Evolutionary conservation across 2,888 invertebrate genomes (phyloP).

Genomic region (Hylaea fasciaria): DNA sequence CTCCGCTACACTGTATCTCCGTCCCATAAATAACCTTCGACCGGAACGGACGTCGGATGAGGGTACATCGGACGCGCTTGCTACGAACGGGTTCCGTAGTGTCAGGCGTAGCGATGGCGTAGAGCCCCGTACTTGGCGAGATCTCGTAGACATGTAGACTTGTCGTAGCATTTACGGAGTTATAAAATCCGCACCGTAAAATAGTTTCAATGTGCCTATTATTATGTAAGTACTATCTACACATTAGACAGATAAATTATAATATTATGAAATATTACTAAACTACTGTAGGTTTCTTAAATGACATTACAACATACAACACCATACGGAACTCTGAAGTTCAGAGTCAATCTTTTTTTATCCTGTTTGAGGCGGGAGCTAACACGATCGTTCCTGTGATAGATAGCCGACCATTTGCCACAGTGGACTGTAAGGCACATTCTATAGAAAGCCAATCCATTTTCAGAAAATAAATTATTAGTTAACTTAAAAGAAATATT

Average conservation of each 20-base stretch:
- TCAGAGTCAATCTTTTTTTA: slow-evolving; percentile 6
- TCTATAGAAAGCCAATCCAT: too few species aligned
- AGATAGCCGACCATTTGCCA: slow-evolving; percentile 5
- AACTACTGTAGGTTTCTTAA: too few species aligned
- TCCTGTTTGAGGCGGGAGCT: not conserved
- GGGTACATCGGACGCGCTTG: slow-evolving; percentile 19
- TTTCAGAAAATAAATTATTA: too few species aligned
- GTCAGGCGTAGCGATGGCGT: slow-evolving; percentile 2
- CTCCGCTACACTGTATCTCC: slow-evolving; percentile 8
- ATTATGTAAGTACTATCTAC: too few species aligned
- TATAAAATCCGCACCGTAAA: too few species aligned
- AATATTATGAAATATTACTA: too few species aligned
- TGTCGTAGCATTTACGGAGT: not conserved
- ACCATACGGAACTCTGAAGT: slow-evolving; percentile 1
- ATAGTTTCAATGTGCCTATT: too few species aligned
- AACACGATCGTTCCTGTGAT: slow-evolving; percentile 4
- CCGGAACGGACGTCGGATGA: slow-evolving; percentile 21
- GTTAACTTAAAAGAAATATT: too few species aligned
- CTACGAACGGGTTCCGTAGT: slow-evolving; percentile 19
- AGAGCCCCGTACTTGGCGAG: not conserved
- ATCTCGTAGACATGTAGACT: slow-evolving; percentile 5
- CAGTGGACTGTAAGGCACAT: not conserved
- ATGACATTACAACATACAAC: too few species aligned
- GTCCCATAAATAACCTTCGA: slow-evolving; percentile 40
- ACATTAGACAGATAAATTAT: too few species aligned